phyloP scores from a whole-genome alignment of 2,888 invertebrate species.

The Sinodicranocentrus sp. region DNA sequence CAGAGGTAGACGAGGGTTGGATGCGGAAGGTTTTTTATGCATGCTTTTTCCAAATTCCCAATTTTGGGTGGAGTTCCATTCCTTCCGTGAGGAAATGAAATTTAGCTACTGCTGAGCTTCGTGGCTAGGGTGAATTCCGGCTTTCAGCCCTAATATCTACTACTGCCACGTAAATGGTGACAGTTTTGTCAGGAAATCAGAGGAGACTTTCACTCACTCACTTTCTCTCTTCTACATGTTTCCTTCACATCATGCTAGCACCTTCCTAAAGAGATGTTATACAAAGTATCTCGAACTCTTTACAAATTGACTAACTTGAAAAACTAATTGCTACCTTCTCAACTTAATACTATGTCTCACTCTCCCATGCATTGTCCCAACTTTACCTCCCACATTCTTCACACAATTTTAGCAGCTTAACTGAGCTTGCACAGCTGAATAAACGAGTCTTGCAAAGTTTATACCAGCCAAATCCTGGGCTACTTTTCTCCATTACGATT shows the following conservation, averaged over 20 bases:
- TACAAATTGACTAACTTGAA: no score
- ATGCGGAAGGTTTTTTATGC: not conserved
- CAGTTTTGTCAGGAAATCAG: slow-evolving; percentile 56
- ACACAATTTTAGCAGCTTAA: not conserved
- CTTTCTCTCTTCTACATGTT: not conserved
- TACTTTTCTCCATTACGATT: not conserved
- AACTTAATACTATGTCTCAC: slow-evolving; percentile 1
- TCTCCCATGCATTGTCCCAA: not conserved
- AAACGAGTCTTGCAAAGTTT: not conserved
- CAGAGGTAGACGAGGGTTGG: not conserved
- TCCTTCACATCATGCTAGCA: not conserved
- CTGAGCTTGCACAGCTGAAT: not conserved
- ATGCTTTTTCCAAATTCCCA: slow-evolving; percentile 3
- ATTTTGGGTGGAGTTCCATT: slow-evolving; percentile 31
- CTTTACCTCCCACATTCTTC: not conserved
- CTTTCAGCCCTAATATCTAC: slow-evolving; percentile 5
- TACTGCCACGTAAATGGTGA: slow-evolving; percentile 30
- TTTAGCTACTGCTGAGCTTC: slow-evolving; percentile 3
- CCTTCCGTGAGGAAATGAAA: slow-evolving; percentile 40
- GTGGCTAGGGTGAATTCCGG: slow-evolving; percentile 31
- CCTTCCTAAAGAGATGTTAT: not conserved
- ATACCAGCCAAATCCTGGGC: not conserved
- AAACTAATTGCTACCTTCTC: slow-evolving; percentile 1
- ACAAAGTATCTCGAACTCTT: not conserved
- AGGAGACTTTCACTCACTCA: slow-evolving; percentile 32